phyloP scores from a whole-genome alignment of 2,888 invertebrate species.

The Drosophila conformis region DNA sequence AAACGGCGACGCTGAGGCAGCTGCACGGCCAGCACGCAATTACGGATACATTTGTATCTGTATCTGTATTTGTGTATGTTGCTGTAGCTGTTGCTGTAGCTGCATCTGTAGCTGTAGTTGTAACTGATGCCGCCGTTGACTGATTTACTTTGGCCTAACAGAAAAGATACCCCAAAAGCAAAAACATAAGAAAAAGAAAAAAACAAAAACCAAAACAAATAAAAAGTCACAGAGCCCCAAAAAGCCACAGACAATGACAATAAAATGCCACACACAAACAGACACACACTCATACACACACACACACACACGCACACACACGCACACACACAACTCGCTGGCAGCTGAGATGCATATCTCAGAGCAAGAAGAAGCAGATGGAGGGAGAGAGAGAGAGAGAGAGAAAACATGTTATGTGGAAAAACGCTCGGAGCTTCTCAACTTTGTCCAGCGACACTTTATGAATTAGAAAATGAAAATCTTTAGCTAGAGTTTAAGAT shows the following conservation, averaged over 20 bases:
- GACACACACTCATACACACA: constrained; percentile 45
- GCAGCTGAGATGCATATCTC: constrained; percentile 66
- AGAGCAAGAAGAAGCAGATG: not conserved
- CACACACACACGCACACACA: not conserved
- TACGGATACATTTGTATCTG: constrained; percentile 56
- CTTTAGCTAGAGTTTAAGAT: constrained; percentile 32
- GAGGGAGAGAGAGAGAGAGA: not conserved
- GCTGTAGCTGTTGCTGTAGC: constrained; percentile 23
- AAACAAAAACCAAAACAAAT: not conserved
- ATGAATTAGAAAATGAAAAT: constrained; percentile 63
- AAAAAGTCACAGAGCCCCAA: constrained; percentile 21
- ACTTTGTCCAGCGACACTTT: constrained; percentile 53
- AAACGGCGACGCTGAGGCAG: constrained; percentile 53
- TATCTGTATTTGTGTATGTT: constrained; percentile 35
- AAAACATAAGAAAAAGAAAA: constrained; percentile 3
- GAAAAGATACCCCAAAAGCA: constrained; percentile 18
- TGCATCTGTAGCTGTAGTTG: constrained; percentile 12
- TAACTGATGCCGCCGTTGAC: constrained; percentile 33
- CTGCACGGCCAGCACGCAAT: constrained; percentile 44
- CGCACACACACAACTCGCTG: constrained; percentile 29
- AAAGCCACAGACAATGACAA: constrained; percentile 47
- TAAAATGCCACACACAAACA: constrained; percentile 61
- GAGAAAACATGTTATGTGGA: constrained; percentile 33
- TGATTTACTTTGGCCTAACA: constrained; percentile 54
- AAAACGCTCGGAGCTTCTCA: constrained; percentile 47